Evolutionary conservation across 2,797 vertebrate species (phyloP).

Genomic region (Gallirallus australis): DNA sequence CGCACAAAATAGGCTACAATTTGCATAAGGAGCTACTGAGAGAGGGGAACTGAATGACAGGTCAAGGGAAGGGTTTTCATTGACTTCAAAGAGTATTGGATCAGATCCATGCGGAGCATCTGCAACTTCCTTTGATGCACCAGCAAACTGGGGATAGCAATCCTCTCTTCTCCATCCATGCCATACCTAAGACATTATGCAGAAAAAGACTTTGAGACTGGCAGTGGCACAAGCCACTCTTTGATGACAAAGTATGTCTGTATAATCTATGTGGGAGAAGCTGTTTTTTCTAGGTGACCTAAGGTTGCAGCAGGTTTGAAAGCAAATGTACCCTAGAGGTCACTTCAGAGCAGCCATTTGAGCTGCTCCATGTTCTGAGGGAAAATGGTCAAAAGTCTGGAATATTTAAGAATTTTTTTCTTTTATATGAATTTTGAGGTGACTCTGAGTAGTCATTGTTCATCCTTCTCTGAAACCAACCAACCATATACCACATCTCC

Average conservation of each 20-base stretch:
- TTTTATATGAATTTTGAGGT: background rate
- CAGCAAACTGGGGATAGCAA: slow-evolving; percentile 21
- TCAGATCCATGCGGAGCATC: slow-evolving; percentile 42
- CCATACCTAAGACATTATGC: background rate
- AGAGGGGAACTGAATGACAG: slow-evolving; percentile 2
- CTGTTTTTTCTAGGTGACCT: background rate
- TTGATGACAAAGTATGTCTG: background rate
- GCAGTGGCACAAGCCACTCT: background rate
- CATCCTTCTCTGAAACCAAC: background rate
- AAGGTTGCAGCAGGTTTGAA: background rate
- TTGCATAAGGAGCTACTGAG: slow-evolving; percentile 62
- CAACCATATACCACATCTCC: background rate
- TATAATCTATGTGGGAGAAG: background rate
- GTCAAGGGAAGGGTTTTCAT: slow-evolving; percentile 15
- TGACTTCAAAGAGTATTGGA: slow-evolving; percentile 62
- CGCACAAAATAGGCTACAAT: background rate
- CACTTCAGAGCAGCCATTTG: slow-evolving; percentile 6
- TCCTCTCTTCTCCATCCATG: background rate
- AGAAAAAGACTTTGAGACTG: background rate
- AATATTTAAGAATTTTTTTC: background rate
- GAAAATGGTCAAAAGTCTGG: background rate
- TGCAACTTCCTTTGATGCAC: slow-evolving; percentile 63
- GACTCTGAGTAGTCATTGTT: background rate
- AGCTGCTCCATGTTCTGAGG: rapidly evolving
- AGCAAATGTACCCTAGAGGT: background rate